Evolutionary conservation across 2,888 invertebrate species (phyloP), one percentile per base, ranked within the genome.

Genomic region (Stictocephala bisonia): DNA sequence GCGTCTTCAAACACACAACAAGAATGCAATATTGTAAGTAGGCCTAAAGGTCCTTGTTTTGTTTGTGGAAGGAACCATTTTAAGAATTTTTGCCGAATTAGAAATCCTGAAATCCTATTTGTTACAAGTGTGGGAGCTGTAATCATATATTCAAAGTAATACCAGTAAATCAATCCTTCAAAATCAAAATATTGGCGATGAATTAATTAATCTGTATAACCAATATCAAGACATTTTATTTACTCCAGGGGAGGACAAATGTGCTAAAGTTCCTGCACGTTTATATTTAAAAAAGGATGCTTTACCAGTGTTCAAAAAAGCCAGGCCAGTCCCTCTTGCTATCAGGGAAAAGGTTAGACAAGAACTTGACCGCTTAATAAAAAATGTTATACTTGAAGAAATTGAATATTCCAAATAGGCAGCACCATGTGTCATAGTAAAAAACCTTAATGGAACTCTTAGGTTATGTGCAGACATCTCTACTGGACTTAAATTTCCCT

Each of bases 391-490:
- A 11, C 18, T 58, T 2, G 15, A 27, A 29, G 58, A 58, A 58
- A 58, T 58, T 2, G 27, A 58, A n/a, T 31, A 58, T 15, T 58
- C 58, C 7, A 31, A 58, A 31, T 58, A 20, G 58, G 58, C 58
- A 11, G 58, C 58, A 15, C 58, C 58, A 2, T 58, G 58, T 29
- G 58, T 29, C 3, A 27, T 58, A 1, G 24, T 31, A 26, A 58
- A 11, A 58, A 58, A 58, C 18, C 58, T 15, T 2, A 31, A 58
- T 31, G 58, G 58, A 18, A 18, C 58, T 11, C 18, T 58, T 3
- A 24, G 58, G 3, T 31, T 58, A 3, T 29, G 58, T 29, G 58
- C 58, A 2, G 58, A 58, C 18, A n/a, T 58, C 13, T 58, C 58
- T 3, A 58, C 35, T 2, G 40, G 35, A 24, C 24, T 60, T 3